A percentile compares a stretch with the other conserved stretches of the same genome.
Evolutionary conservation across 2,113 vertebrate species (phyloP).

Genomic region (Psilopogon haemacephalus): DNA sequence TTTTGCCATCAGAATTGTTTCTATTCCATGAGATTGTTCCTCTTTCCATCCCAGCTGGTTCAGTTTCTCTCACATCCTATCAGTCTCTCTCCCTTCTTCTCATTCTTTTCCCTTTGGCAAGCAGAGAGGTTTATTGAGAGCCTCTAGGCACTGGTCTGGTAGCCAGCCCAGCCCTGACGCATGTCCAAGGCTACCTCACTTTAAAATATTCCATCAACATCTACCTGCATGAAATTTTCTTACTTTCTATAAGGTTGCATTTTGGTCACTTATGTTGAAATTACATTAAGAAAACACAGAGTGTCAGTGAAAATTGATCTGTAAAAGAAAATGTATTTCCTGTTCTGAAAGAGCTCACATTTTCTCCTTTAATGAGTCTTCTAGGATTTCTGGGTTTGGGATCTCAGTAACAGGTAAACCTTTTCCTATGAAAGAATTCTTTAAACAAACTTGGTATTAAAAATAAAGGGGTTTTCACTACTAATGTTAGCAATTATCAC

Average conservation of each 20-base stretch:
- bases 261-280: neutral
- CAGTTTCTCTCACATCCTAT: no score
- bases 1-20: no score
- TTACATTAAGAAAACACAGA: neutral
- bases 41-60: no score
- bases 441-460: neutral
- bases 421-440: neutral
- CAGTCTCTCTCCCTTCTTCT: no score
- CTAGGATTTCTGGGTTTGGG: neutral
- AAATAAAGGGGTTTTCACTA: neutral
- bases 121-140: no score
- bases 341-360: neutral
- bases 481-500: neutral
- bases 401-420: neutral
- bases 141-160: no score
- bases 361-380: neutral
- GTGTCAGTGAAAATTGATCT: neutral
- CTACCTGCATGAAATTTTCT: neutral
- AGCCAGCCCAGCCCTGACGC: no score
- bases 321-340: neutral
- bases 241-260: neutral
- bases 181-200: no score
- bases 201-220: neutral
- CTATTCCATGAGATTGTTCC: no score
- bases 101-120: no score